Evolutionary conservation across 2,797 vertebrate genomes (phyloP), one percentile per base, ranked within the genome.

Genomic region (Danio jaintianensis): DNA sequence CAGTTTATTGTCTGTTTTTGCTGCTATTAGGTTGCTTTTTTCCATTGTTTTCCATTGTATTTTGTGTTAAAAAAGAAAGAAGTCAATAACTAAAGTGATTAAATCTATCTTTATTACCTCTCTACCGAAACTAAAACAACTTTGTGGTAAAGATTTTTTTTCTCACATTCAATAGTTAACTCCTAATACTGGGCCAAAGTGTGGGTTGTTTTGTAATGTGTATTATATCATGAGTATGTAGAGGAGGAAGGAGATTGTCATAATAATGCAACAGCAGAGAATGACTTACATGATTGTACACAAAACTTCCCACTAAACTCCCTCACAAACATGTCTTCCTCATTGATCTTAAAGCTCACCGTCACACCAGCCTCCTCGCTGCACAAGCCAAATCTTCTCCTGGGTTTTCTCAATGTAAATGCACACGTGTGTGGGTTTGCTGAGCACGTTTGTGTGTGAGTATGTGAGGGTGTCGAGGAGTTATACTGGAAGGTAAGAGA

Each of bases 271-370:
- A 56, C 12, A 79, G 47, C 42, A 56, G 12, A 29, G n/a, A 67
- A 73, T n/a, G 8, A 61, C 53, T 69, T 59, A 52, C 29, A 75
- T 40, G 29, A 67, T 63, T 75, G n/a, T 43, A 62, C 64, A 67
- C 20, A 16, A 74, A 79, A 59, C 64, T 38, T 50, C 64, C 62
- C 16, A 75, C 40, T 67, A 79, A 61, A 75, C 76, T 43, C 56
- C 78, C 62, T 69, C 77, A 79, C 43, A 73, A 69, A 78, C 40
- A 29, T 47, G n/a, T 72, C 62, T 64, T 77, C 80, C 18, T 64
- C 18, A 53, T 50, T 63, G 40, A 38, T 20, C 40, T 40, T 61
- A 6, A 63, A 55, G 67, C 63, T 70, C 5, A 68, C 47, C 38
- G 43, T 59, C 68, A 78, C 18, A 2, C 63, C 67, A 71, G 42